Conservation (phyloP, 2,797 vertebrate species). For the Tiaroga cobitis region DNA sequence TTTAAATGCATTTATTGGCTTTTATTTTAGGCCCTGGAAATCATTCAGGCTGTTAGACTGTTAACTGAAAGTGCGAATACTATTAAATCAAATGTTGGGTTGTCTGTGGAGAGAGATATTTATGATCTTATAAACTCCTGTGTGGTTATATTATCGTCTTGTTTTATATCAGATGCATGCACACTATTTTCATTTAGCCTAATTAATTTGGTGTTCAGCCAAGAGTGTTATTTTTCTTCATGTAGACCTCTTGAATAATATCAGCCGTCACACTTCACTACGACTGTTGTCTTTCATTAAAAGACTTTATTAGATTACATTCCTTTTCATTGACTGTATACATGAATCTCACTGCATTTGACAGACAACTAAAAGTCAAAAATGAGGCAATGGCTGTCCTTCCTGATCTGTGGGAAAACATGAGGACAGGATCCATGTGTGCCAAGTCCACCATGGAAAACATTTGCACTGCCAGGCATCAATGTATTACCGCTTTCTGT, state of each 20-base stretch:
- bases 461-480: slow-evolving; percentile 52
- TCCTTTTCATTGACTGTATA: neutral
- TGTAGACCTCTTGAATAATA: neutral
- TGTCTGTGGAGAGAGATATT: neutral
- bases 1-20: neutral
- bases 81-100: neutral
- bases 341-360: neutral
- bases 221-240: slow-evolving; percentile 16
- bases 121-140: neutral
- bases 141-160: neutral
- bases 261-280: slow-evolving; percentile 14
- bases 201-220: slow-evolving; percentile 22
- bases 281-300: neutral
- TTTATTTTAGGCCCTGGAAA: neutral
- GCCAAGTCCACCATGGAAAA: slow-evolving; percentile 63
- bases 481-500: slow-evolving; percentile 53
- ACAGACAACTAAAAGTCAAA: neutral
- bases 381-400: neutral
- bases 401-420: slow-evolving; percentile 16
- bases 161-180: neutral
- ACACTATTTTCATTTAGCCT: neutral
- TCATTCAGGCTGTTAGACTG: neutral
- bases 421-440: slow-evolving; percentile 13
- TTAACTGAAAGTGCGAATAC: neutral
- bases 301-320: neutral